Conservation (phyloP, 2,797 vertebrate genomes). For the Syncerus caffer region DNA sequence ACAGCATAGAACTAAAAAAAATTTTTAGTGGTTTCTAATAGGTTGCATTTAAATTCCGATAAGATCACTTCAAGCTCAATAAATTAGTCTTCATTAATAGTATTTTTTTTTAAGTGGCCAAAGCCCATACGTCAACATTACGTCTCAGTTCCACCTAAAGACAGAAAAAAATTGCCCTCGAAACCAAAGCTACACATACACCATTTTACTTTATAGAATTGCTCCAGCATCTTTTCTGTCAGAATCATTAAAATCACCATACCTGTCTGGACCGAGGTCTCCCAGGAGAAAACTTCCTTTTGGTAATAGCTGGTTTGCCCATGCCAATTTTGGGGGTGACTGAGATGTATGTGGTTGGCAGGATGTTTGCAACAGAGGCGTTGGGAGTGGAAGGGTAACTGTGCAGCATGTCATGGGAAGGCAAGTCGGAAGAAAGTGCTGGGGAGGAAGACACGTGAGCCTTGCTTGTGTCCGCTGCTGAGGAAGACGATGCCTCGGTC, state of each 20-base stretch:
- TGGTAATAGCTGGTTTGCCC: slow-evolving; percentile 97
- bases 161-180: background rate
- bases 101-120: background rate
- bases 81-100: background rate
- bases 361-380: slow-evolving; percentile 77
- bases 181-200: background rate
- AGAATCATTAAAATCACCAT: slow-evolving; percentile 66
- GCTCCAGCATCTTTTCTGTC: background rate
- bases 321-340: slow-evolving; percentile 97
- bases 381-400: slow-evolving; percentile 73
- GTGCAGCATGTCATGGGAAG: slow-evolving; percentile 82
- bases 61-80: background rate
- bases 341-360: slow-evolving; percentile 91
- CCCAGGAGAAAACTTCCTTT: slow-evolving; percentile 97
- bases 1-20: background rate
- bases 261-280: slow-evolving; percentile 96
- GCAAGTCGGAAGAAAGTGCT: slow-evolving; percentile 75
- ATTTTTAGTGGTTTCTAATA: background rate
- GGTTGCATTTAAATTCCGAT: background rate
- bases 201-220: background rate
- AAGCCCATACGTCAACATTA: background rate
- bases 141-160: background rate
- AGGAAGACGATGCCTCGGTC: slow-evolving; percentile 68
- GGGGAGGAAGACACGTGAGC: slow-evolving; percentile 76
- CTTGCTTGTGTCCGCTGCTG: slow-evolving; percentile 73